Evolutionary conservation across 2,888 invertebrate species (phyloP), one percentile per base, ranked within the genome.

Genomic region (Mythimna pallens): DNA sequence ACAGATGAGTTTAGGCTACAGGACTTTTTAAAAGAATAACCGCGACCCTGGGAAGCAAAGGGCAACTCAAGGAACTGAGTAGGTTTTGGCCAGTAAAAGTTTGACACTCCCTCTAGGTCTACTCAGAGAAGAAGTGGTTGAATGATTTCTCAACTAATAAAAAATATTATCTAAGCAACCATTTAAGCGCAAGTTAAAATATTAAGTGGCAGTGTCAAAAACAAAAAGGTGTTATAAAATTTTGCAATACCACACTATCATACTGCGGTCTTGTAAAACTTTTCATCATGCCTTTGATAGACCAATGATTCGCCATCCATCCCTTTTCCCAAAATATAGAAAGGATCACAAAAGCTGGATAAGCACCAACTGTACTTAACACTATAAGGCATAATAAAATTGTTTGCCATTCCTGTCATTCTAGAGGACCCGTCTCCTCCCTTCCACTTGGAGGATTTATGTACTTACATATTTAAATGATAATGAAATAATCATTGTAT

Each of bases 401-500:
- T 3, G 9, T 52, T 47, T n/a, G 50, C 50, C 9, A 3, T 52
- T 52, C n/a, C 3, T 17, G n/a, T 8, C 20, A 8, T 50, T 50
- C 20, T 3, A 8, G n/a, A 20, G 0, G n/a, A 52, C 20, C 0
- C 50, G 14, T n/a, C 17, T 47, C 17, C 43, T 43, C 47, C 0
- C 22, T 36, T 55, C 25, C 14, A 43, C n/a, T n/a, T n/a, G n/a
- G n/a, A n/a, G n/a, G n/a, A n/a, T n/a, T n/a, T n/a, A n/a, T n/a
- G n/a, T n/a, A n/a, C n/a, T n/a, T 57, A 30, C 30, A 30, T 30
- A 47, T n/a, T 40, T 71, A 17, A 52, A 57, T 77, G 43, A 47
- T 68, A 40, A 65, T 54, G 30, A 65, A 58, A 65, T 58, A 62
- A 63, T 50, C 17, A 65, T 52, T 50, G 63, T 64, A 25, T 25